phyloP scores from a whole-genome alignment of 1,140 invertebrate species.

The Sesamia nonagrioides region DNA sequence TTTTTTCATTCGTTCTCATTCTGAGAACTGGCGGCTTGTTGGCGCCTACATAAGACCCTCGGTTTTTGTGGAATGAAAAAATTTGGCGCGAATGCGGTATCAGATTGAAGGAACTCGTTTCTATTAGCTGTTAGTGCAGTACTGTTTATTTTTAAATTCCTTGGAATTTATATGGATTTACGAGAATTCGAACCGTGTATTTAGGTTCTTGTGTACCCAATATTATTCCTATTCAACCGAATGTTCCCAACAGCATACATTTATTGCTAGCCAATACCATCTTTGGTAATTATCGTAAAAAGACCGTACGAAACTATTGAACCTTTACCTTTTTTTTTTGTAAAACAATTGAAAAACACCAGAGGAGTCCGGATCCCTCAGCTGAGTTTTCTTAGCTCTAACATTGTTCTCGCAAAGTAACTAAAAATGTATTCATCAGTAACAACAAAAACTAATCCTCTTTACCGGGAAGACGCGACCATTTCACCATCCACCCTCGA shows the following conservation, averaged over 20 bases:
- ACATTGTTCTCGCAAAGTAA: slow-evolving; percentile 64
- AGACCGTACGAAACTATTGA: background rate
- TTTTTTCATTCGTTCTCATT: slow-evolving; percentile 82
- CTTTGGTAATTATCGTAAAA: slow-evolving; percentile 33
- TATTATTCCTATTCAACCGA: background rate
- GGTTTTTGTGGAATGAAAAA: slow-evolving; percentile 47
- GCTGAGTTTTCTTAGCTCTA: slow-evolving; percentile 60
- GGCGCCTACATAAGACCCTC: slow-evolving; percentile 74
- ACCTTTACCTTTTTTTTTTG: background rate
- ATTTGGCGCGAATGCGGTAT: slow-evolving; percentile 44
- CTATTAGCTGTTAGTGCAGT: slow-evolving; percentile 35
- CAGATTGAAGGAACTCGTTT: slow-evolving; percentile 40
- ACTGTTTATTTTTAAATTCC: slow-evolving; percentile 29
- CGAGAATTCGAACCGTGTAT: slow-evolving; percentile 2
- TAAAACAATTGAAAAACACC: slow-evolving; percentile 31
- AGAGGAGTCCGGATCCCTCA: background rate
- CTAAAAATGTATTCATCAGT: slow-evolving; percentile 75
- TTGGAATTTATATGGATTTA: slow-evolving; percentile 10
- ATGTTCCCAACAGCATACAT: background rate
- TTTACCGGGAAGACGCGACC: slow-evolving; percentile 67
- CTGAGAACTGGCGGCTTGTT: slow-evolving; percentile 82
- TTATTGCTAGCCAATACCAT: slow-evolving; percentile 20
- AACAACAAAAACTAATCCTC: slow-evolving; percentile 69
- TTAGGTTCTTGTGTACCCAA: slow-evolving; percentile 2
- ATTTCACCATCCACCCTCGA: slow-evolving; percentile 68